phyloP scores from a whole-genome alignment of 1,140 invertebrate genomes.

The Bombus confusus region DNA sequence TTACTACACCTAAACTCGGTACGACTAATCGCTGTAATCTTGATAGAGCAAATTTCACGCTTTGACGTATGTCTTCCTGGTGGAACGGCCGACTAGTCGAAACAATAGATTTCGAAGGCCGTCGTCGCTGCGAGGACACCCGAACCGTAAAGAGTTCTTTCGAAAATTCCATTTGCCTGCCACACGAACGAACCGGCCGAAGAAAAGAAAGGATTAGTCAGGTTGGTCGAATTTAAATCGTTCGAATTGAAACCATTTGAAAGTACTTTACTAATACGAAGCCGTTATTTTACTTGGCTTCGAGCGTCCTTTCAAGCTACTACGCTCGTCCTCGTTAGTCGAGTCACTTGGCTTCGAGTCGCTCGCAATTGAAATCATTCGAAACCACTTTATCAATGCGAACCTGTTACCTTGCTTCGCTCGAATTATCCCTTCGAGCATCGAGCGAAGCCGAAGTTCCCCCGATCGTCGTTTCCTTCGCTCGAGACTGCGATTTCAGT shows the following conservation, averaged over 20 bases:
- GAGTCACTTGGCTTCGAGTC: background rate
- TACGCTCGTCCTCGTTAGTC: background rate
- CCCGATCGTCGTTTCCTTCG: background rate
- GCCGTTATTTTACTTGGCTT: background rate
- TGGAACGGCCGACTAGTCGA: accelerated
- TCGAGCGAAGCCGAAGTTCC: background rate
- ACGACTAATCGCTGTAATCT: accelerated
- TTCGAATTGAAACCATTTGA: background rate
- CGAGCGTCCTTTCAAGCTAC: background rate
- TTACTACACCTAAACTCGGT: accelerated
- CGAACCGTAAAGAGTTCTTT: background rate
- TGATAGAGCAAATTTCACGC: accelerated
- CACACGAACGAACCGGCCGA: accelerated
- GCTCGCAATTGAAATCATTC: background rate
- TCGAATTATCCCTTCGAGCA: background rate
- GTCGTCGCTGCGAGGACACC: too few relatives aligned
- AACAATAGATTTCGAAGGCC: too few relatives aligned
- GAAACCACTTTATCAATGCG: background rate
- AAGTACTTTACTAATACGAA: background rate
- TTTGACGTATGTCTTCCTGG: accelerated
- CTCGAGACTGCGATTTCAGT: background rate
- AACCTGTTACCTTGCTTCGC: background rate
- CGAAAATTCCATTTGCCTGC: background rate
- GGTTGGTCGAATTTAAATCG: background rate
- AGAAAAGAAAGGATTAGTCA: background rate